phyloP scores from a whole-genome alignment of 2,113 vertebrate genomes.

The Sporophila hypoxantha region DNA sequence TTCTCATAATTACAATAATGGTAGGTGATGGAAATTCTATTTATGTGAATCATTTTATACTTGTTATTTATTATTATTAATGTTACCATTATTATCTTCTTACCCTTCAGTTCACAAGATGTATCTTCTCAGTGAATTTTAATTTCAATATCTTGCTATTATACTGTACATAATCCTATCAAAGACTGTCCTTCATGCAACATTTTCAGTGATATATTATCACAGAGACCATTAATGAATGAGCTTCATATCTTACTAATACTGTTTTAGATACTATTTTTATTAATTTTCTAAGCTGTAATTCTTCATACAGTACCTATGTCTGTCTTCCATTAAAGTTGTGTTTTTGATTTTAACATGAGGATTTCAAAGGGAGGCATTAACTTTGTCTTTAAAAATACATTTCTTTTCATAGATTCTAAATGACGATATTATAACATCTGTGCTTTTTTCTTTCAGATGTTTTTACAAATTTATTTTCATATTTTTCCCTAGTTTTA shows the following conservation, averaged over 20 bases:
- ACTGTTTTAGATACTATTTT: conserved; percentile 86
- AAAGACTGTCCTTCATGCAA: conserved; percentile 90
- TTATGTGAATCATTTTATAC: conserved; percentile 84
- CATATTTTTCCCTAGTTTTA: conserved; percentile 35
- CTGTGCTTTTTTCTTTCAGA: conserved; percentile 55
- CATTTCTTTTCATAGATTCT: conserved; percentile 62
- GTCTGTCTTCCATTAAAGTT: conserved; percentile 76
- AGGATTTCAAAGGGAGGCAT: conserved; percentile 64
- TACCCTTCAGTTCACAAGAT: conserved; percentile 83
- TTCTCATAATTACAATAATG: conserved; percentile 80
- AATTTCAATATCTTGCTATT: conserved; percentile 85
- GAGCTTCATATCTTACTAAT: conserved; percentile 86
- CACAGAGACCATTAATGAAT: conserved; percentile 85
- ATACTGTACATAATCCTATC: conserved; percentile 86
- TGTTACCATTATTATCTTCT: conserved; percentile 81
- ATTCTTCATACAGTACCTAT: conserved; percentile 71
- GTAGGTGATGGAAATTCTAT: conserved; percentile 79
- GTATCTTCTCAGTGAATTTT: conserved; percentile 89
- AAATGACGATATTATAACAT: conserved; percentile 58
- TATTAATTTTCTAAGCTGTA: conserved; percentile 85
- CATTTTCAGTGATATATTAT: conserved; percentile 91
- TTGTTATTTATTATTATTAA: conserved; percentile 90
- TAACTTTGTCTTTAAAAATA: conserved; percentile 71
- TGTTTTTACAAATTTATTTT: conserved; percentile 56
- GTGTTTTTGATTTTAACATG: conserved; percentile 67